These are phyloP conservation scores for Arremon aurantiirostris DNA, from an alignment of 2,797 vertebrate genomes.

Conservation along the genomic window DNA sequence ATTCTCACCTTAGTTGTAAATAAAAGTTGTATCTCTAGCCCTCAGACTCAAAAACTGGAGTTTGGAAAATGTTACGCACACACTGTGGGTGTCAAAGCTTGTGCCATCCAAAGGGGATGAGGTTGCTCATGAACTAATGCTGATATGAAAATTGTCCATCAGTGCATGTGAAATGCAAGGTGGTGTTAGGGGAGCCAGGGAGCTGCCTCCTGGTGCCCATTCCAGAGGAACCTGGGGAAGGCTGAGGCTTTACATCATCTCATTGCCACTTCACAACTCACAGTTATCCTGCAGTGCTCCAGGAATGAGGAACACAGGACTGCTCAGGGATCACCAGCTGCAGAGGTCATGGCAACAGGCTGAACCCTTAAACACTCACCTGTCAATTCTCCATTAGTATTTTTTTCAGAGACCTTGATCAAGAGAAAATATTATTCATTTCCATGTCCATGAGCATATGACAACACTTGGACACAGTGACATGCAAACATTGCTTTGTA, in stretches of 20 bases:
- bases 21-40: not conserved
- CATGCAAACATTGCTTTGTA: not conserved
- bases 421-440: not conserved
- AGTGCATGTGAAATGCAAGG: not conserved
- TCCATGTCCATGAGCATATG: not conserved
- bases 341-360: accelerated
- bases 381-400: not conserved
- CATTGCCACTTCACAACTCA: not conserved
- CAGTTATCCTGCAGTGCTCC: not conserved
- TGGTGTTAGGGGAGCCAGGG: not conserved
- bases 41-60: not conserved
- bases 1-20: not conserved
- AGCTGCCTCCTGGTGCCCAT: not conserved
- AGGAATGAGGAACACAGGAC: not conserved
- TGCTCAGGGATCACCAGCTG: not conserved
- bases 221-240: not conserved
- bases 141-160: not conserved
- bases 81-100: not conserved
- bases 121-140: not conserved
- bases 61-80: not conserved
- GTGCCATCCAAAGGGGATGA: not conserved
- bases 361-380: not conserved
- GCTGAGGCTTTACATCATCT: not conserved
- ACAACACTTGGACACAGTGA: not conserved
- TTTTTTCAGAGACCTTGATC: not conserved